Evolutionary conservation across 2,797 vertebrate species (phyloP).

Genomic region (Anas georgica): DNA sequence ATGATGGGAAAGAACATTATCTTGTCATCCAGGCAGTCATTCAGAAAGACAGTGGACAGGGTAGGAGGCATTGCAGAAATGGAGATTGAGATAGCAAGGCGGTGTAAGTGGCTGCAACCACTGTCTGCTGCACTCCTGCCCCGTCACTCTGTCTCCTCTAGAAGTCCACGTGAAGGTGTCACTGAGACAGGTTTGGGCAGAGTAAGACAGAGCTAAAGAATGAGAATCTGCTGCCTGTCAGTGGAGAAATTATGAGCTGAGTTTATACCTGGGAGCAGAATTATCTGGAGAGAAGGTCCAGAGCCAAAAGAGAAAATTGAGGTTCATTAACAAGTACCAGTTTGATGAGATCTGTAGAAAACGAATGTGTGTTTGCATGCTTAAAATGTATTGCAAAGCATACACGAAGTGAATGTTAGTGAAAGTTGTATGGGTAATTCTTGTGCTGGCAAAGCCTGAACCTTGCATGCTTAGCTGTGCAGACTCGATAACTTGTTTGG

Average conservation of each 20-base stretch:
- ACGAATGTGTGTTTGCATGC: neutral
- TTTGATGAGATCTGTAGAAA: neutral
- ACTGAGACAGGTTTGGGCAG: constrained; percentile 8
- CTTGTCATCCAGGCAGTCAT: neutral
- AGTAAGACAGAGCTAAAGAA: neutral
- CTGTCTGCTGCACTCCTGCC: neutral
- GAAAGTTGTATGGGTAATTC: neutral
- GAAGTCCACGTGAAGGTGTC: neutral
- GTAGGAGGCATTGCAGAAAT: neutral
- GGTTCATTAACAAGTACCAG: neutral
- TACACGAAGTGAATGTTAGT: neutral
- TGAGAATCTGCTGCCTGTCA: neutral
- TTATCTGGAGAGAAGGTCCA: neutral
- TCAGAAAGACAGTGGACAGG: neutral
- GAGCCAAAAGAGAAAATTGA: neutral
- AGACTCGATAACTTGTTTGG: neutral
- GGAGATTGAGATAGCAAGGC: neutral
- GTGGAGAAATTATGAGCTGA: neutral
- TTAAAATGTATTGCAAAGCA: neutral
- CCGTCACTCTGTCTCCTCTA: fast-evolving
- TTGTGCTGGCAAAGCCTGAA: neutral
- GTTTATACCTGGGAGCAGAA: neutral
- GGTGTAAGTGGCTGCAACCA: neutral
- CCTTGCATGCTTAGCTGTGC: neutral
- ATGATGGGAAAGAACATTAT: neutral